These are phyloP conservation scores for Myripristis murdjan DNA, from an alignment of 2,797 vertebrate species.

Conservation along the genomic window DNA sequence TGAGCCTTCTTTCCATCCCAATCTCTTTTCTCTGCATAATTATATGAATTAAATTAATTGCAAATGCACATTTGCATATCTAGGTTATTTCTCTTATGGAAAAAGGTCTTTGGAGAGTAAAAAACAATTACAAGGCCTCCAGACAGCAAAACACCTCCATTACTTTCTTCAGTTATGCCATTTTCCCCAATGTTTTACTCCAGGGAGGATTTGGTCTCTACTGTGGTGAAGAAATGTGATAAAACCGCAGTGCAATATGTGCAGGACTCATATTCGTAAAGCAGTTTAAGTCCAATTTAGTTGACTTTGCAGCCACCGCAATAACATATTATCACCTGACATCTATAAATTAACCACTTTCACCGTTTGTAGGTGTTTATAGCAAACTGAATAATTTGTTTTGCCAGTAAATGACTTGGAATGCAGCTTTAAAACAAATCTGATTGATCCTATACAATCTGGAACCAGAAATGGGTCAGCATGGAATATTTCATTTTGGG, in stretches of 20 bases:
- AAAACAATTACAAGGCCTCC: constrained; percentile 81
- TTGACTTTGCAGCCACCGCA: too few relatives aligned
- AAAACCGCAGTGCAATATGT: constrained; percentile 51
- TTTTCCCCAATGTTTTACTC: constrained; percentile 50
- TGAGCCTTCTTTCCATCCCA: constrained; percentile 61
- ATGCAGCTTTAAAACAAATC: constrained; percentile 45
- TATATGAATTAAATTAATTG: constrained; percentile 82
- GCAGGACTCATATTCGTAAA: constrained; percentile 58
- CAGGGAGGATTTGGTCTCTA: constrained; percentile 55
- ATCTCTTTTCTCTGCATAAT: constrained; percentile 78
- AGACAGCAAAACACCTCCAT: constrained; percentile 68
- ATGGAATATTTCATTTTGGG: neutral
- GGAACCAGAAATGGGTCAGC: constrained; percentile 31
- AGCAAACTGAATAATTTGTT: constrained; percentile 32
- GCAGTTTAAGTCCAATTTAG: constrained; percentile 69
- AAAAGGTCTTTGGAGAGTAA: constrained; percentile 71
- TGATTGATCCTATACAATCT: constrained; percentile 44
- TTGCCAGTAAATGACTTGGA: constrained; percentile 43
- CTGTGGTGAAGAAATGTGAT: constrained; percentile 61
- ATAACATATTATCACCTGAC: constrained; percentile 2
- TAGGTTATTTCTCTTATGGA: constrained; percentile 76
- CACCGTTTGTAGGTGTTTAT: constrained; percentile 46
- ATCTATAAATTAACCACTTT: constrained; percentile 46
- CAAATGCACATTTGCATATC: constrained; percentile 76
- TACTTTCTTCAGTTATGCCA: constrained; percentile 37